Percentiles rank a stretch among this genome's conserved stretches.
Evolutionary conservation across 1,140 invertebrate species (phyloP).

Genomic region (Drosophila kanapiae): DNA sequence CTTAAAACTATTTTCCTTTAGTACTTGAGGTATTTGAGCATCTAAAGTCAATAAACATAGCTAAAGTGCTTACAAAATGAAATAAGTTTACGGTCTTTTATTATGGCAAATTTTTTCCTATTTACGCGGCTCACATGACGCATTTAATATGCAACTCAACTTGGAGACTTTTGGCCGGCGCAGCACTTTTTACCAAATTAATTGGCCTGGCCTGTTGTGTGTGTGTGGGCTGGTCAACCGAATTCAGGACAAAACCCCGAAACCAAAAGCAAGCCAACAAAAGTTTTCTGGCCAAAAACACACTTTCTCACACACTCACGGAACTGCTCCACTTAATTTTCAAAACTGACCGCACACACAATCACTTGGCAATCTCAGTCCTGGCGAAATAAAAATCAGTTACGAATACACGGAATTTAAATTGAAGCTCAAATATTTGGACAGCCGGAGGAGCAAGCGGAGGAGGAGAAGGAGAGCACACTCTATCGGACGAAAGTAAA

Average conservation of each 20-base stretch:
- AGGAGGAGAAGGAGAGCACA: conserved; percentile 4
- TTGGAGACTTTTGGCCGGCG: conserved; percentile 1
- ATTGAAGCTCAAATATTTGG: conserved; percentile 80
- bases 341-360: conserved; percentile 38
- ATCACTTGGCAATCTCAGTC: conserved; percentile 33
- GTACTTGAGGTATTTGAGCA: background rate
- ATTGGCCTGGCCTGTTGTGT: conserved; percentile 20
- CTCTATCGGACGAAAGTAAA: conserved; percentile 37
- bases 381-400: conserved; percentile 59
- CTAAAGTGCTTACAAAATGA: background rate
- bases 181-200: conserved; percentile 24
- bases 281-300: conserved; percentile 21
- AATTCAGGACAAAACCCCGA: conserved; percentile 14
- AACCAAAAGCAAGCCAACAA: conserved; percentile 34
- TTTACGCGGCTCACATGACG: background rate
- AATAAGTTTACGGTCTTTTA: background rate
- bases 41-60: background rate
- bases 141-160: conserved; percentile 11
- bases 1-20: background rate
- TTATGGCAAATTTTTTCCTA: background rate
- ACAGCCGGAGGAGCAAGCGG: conserved; percentile 37
- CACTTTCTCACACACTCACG: conserved; percentile 16
- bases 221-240: conserved; percentile 25
- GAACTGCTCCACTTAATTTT: conserved; percentile 35
- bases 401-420: conserved; percentile 75